A percentile compares a stretch with the other conserved stretches of the same genome.
phyloP scores from a whole-genome alignment of 2,888 invertebrate genomes.

The Agrilus cyanescens region DNA sequence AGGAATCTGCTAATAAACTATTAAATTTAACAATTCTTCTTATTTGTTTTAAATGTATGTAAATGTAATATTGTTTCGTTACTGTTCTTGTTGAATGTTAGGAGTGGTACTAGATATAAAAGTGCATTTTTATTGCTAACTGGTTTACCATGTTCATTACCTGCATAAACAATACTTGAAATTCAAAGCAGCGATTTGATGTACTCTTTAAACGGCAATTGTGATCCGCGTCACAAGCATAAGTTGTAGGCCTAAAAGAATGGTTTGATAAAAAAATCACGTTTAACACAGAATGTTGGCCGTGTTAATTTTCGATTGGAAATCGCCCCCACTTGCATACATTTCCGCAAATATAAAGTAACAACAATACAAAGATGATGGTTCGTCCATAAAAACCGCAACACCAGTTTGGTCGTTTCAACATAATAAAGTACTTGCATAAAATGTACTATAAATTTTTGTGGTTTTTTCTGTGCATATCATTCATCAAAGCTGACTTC shows the following conservation, averaged over 20 bases:
- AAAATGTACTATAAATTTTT: constrained; percentile 17
- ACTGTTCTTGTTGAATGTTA: background rate
- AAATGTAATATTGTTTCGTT: background rate
- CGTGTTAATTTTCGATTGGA: constrained; percentile 24
- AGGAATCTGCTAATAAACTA: too few species aligned
- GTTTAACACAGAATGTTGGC: constrained; percentile 25
- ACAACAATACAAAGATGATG: constrained; percentile 8
- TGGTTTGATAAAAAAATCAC: constrained; percentile 30
- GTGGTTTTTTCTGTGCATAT: constrained; percentile 26
- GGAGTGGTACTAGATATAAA: constrained; percentile 1
- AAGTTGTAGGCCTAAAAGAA: too few species aligned
- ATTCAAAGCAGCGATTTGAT: background rate
- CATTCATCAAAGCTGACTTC: constrained; percentile 19
- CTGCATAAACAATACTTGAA: too few species aligned
- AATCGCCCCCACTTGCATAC: constrained; percentile 17
- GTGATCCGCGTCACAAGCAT: too few species aligned
- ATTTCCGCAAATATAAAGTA: constrained; percentile 17
- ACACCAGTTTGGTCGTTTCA: background rate
- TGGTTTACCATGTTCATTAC: too few species aligned
- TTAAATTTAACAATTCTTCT: too few species aligned
- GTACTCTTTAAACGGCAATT: background rate
- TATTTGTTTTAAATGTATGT: too few species aligned
- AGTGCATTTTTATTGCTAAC: constrained; percentile 1
- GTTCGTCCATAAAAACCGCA: too few species aligned
- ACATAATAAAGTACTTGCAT: constrained; percentile 6